Percentiles rank a stretch among this genome's conserved stretches.
Evolutionary conservation across 2,888 invertebrate species (phyloP).

Genomic region (Lysandra coridon): DNA sequence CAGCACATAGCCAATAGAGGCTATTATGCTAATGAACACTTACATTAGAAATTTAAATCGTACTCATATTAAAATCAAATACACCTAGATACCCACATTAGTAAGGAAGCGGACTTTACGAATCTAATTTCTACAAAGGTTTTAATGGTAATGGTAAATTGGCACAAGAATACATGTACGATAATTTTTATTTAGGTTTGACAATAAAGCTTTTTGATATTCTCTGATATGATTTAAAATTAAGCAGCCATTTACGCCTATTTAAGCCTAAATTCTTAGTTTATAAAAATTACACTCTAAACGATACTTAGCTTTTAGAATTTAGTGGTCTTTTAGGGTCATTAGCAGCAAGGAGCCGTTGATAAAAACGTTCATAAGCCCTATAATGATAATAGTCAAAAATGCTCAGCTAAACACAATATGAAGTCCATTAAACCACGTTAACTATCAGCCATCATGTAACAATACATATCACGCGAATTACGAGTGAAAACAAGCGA

Average conservation of each 20-base stretch:
- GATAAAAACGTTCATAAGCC: not conserved
- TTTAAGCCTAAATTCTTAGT: no score
- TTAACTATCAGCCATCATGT: not conserved
- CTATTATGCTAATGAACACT: slow-evolving; percentile 16
- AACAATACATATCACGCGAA: slow-evolving; percentile 11
- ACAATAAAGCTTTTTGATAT: no score
- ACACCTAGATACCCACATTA: not conserved
- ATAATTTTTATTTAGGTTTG: no score
- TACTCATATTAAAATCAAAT: slow-evolving; percentile 13
- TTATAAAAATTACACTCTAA: no score
- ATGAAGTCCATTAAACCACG: not conserved
- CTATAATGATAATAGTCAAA: not conserved
- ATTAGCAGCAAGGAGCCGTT: no score
- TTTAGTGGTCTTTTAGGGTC: no score
- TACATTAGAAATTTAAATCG: slow-evolving; percentile 9
- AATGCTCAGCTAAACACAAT: not conserved
- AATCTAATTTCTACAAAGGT: not conserved
- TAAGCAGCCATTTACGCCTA: no score
- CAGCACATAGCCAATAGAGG: slow-evolving; percentile 1
- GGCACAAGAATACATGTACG: no score
- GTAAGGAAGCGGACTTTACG: not conserved
- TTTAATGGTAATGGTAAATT: not conserved
- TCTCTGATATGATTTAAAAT: no score
- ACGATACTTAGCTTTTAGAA: no score
- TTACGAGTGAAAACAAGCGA: not conserved